Conservation (phyloP, 1,140 invertebrate genomes). For the Drosophila gunungcola region DNA sequence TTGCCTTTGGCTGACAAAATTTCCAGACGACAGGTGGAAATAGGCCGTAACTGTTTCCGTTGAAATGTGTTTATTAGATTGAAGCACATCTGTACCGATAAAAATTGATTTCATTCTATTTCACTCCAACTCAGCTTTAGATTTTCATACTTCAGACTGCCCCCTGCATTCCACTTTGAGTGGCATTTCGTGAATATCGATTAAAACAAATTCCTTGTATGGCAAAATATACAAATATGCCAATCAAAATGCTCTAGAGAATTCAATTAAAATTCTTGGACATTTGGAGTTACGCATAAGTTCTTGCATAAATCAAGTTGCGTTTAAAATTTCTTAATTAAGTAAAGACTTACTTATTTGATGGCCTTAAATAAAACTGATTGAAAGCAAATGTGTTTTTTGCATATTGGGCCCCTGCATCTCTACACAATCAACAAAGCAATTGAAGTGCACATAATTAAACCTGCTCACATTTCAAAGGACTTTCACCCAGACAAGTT, state of each 20-base stretch:
- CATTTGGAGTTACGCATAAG: background rate
- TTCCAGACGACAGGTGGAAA: slow-evolving; percentile 44
- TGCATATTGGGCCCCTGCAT: slow-evolving; percentile 28
- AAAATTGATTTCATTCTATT: slow-evolving; percentile 41
- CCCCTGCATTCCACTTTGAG: background rate
- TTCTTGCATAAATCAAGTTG: too few species aligned
- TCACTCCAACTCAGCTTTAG: slow-evolving; percentile 37
- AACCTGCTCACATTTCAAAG: slow-evolving; percentile 30
- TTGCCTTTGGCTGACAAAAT: slow-evolving; percentile 6
- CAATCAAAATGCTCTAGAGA: slow-evolving; percentile 1
- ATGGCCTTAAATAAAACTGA: background rate
- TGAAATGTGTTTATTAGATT: slow-evolving; percentile 37
- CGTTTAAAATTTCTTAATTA: background rate
- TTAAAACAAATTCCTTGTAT: slow-evolving; percentile 23
- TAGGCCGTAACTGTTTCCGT: slow-evolving; percentile 29
- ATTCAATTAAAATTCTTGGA: slow-evolving; percentile 12
- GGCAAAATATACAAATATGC: slow-evolving; percentile 19
- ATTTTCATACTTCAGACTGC: slow-evolving; percentile 13
- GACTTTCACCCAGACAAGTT: slow-evolving; percentile 3
- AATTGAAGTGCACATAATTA: slow-evolving; percentile 48
- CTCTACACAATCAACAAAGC: slow-evolving; percentile 39
- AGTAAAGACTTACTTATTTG: background rate
- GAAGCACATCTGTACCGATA: slow-evolving; percentile 37
- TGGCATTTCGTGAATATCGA: slow-evolving; percentile 15
- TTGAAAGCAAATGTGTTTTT: background rate